Evolutionary conservation across 1,140 invertebrate species (phyloP).

Genomic region (Cydia amplana): DNA sequence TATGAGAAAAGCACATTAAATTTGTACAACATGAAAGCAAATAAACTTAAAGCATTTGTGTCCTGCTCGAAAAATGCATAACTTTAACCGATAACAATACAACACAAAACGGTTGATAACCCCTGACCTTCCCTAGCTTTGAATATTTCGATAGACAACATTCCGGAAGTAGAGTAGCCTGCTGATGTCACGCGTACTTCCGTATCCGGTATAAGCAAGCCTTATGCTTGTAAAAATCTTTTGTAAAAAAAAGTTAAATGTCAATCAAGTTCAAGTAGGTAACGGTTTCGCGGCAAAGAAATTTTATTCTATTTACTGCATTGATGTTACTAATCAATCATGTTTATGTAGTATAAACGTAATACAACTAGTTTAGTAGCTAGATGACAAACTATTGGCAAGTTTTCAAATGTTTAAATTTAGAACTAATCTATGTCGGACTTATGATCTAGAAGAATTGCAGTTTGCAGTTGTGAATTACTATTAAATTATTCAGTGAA

Average conservation of each 20-base stretch:
- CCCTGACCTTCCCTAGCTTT: not conserved
- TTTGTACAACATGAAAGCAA: too few species aligned
- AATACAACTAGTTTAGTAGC: conserved; percentile 18
- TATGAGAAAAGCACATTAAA: too few species aligned
- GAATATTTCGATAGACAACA: not conserved
- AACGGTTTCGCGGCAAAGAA: conserved; percentile 6
- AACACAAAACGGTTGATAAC: not conserved
- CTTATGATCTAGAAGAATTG: conserved; percentile 31
- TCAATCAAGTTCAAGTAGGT: not conserved
- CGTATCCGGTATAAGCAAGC: not conserved
- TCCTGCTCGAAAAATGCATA: too few species aligned
- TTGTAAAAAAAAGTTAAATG: not conserved
- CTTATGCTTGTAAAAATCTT: too few species aligned
- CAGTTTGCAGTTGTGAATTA: conserved; percentile 21
- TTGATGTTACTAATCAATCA: not conserved
- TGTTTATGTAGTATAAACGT: conserved; percentile 12
- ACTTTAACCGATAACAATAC: not conserved
- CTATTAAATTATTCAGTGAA: not conserved
- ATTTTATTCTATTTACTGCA: not conserved
- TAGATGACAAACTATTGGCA: conserved; percentile 54
- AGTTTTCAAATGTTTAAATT: conserved; percentile 63
- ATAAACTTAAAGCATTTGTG: not conserved
- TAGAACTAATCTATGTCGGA: conserved; percentile 45
- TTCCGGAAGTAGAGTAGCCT: not conserved
- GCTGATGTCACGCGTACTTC: not conserved